Evolutionary conservation across 2,797 vertebrate genomes (phyloP), one percentile per base, ranked within the genome.

Genomic region (Sandelia bainsii): DNA sequence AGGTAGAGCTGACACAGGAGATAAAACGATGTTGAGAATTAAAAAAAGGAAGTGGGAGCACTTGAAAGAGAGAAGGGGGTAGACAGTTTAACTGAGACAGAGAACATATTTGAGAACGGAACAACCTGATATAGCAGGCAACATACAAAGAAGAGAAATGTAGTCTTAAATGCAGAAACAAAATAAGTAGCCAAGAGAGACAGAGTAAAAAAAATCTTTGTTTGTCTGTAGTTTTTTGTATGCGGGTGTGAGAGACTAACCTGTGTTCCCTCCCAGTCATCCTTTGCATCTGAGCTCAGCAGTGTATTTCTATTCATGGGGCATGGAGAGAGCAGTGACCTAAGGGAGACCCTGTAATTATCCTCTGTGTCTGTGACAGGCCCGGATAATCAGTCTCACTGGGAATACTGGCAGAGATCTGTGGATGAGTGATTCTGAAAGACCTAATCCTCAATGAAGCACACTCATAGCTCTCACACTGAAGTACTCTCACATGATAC

Each of bases 351-450:
- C 96, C 94, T 92, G 89, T 97, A 97, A 98, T 98, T 97, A 98
- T 96, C 96, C 96, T 93, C 88, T 93, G 93, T 95, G 96, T 96
- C 95, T 96, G 96, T 97, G 97, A 99, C 97, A 98, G 97, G 95
- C 91, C 78, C 89, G 90, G 93, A 96, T 99, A 99, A 99, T 99
- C 98, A 99, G 98, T 99, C 97, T 99, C 98, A 94, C 92, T 97
- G 97, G 97, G 98, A 99, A 96, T 97, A 90, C 92, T 86, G 89
- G 87, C 66, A 82, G 83, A 90, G 91, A 90, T 92, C 91, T 89
- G 88, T 90, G 90, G 88, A 86, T 81, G 23, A 86, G 81, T 87
- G 84, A 87, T 73, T 91, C 80, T 89, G 82, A 89, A 86, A 88
- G 89, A 63, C 87, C 87, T 92, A 92, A 92, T 92, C 90, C 91